Conservation (phyloP, 2,113 vertebrate species). For the crab-eating macaque (Macaca fascicularis) region DNA sequence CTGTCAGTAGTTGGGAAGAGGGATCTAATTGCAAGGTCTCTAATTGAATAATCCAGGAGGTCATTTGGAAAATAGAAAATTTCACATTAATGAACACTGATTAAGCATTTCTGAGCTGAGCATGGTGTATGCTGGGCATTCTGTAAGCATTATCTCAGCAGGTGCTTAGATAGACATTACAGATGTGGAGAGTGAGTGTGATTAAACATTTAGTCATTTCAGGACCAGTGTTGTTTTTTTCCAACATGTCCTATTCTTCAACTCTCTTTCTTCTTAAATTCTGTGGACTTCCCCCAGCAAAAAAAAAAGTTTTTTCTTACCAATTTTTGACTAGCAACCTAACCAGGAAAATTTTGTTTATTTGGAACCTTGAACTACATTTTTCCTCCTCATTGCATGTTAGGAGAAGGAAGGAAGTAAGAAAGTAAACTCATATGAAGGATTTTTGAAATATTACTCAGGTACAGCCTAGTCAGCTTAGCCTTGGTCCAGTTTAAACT, state of each 20-base stretch:
- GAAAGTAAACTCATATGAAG: slow-evolving; percentile 3
- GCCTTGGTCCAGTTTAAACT: slow-evolving; percentile 6
- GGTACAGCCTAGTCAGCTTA: not conserved
- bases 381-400: not conserved
- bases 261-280: not conserved
- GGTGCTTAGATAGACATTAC: not conserved
- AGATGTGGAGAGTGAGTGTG: not conserved
- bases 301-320: not conserved
- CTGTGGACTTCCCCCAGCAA: not conserved
- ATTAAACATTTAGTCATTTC: slow-evolving; percentile 30
- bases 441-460: not conserved
- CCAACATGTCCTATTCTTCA: not conserved
- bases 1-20: not conserved
- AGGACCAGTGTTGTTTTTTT: not conserved
- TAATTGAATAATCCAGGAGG: not conserved
- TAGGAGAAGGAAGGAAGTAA: slow-evolving; percentile 34
- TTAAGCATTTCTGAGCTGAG: not conserved
- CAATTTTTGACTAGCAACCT: slow-evolving; percentile 17
- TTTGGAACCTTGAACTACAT: not conserved
- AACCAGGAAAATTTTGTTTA: slow-evolving; percentile 18
- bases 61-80: slow-evolving; percentile 14
- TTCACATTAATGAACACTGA: not conserved
- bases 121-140: not conserved
- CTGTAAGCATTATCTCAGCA: not conserved
- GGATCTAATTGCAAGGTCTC: not conserved